Evolutionary conservation across 2,888 invertebrate genomes (phyloP).

Genomic region (Acholoe squamosa): DNA sequence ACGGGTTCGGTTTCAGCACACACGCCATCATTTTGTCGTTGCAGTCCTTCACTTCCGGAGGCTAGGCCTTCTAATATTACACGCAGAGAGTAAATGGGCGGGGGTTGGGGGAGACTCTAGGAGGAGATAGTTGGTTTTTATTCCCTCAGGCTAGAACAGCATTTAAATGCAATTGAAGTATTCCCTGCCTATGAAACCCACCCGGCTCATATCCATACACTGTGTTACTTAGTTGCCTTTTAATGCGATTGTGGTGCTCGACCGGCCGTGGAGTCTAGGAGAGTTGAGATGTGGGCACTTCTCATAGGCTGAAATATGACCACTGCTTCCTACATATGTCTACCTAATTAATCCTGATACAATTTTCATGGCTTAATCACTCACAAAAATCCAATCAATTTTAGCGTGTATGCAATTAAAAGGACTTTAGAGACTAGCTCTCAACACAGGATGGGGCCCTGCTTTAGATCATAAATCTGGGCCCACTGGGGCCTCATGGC

Average conservation of each 20-base stretch:
- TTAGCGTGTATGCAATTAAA: background rate
- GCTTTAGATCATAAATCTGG: too few species aligned
- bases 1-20: conserved; percentile 14
- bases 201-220: conserved; percentile 2
- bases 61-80: background rate
- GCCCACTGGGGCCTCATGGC: too few species aligned
- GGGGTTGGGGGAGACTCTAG: background rate
- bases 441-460: background rate
- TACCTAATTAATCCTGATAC: background rate
- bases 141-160: conserved; percentile 19
- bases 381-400: conserved; percentile 27
- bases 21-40: conserved; percentile 52
- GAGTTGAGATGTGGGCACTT: background rate
- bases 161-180: conserved; percentile 4
- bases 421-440: background rate
- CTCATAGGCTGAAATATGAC: background rate
- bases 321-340: background rate
- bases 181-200: background rate
- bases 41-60: conserved; percentile 34
- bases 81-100: background rate
- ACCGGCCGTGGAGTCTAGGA: background rate
- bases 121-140: conserved; percentile 1
- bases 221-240: conserved; percentile 7
- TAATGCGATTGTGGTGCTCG: background rate
- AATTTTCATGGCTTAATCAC: conserved; percentile 29